Percentiles rank a stretch among this genome's conserved stretches.
Conservation (phyloP, 2,113 vertebrate species). For the Synchiropus splendidus region DNA sequence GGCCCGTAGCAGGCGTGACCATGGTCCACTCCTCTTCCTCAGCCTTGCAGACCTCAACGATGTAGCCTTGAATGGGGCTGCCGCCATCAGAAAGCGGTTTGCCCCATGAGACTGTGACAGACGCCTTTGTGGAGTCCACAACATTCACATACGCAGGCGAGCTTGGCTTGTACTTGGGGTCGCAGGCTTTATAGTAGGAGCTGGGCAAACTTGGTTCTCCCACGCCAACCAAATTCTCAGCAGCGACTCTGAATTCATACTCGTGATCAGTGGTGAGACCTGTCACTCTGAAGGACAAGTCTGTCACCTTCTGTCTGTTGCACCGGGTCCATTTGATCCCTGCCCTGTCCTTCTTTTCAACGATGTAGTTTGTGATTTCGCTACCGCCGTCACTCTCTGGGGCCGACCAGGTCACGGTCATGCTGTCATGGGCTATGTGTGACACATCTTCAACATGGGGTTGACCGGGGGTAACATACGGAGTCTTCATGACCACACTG, state of each 20-base stretch:
- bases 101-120: conserved; percentile 81
- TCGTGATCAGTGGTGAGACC: conserved; percentile 86
- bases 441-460: conserved; percentile 83
- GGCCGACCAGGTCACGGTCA: conserved; percentile 90
- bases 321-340: conserved; percentile 96
- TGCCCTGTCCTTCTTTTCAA: conserved; percentile 90
- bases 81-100: conserved; percentile 95
- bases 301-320: conserved; percentile 89
- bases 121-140: conserved; percentile 83
- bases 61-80: conserved; percentile 83
- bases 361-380: conserved; percentile 83
- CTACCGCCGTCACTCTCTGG: conserved; percentile 87
- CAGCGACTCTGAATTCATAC: conserved; percentile 92
- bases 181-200: conserved; percentile 83
- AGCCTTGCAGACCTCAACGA: conserved; percentile 90
- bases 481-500: conserved; percentile 86
- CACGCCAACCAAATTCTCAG: conserved; percentile 89
- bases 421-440: conserved; percentile 89
- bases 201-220: conserved; percentile 84
- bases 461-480: conserved; percentile 82
- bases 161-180: conserved; percentile 92
- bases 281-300: conserved; percentile 86
- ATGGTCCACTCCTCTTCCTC: conserved; percentile 92
- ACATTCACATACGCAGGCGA: conserved; percentile 78
- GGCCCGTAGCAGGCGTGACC: conserved; percentile 84